Evolutionary conservation across 92 coral and sea anemone species (phyloP).

Genomic region (Actinostola sp.): DNA sequence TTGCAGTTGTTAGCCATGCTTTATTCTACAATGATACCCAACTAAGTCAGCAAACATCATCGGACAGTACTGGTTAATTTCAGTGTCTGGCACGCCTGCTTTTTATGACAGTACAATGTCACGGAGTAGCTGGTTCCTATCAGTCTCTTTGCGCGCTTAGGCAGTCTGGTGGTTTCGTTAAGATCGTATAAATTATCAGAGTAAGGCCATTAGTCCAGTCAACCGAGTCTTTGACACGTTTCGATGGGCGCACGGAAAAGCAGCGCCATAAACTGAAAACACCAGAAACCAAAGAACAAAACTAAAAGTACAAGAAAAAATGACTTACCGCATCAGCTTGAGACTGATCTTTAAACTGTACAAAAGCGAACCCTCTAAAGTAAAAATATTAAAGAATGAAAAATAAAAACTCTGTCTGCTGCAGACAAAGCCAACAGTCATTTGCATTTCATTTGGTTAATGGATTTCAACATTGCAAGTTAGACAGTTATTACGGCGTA

Average conservation of each 20-base stretch:
- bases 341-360: conserved; percentile 87
- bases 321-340: conserved; percentile 72
- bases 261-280: not conserved
- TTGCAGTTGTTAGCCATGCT: conserved; percentile 6
- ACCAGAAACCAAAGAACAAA: not conserved
- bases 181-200: conserved; percentile 37
- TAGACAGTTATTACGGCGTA: conserved; percentile 25
- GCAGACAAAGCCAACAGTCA: conserved; percentile 30
- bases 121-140: conserved; percentile 1
- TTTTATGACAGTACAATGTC: conserved; percentile 7
- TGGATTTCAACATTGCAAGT: conserved; percentile 36
- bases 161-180: conserved; percentile 22
- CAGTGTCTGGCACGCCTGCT: conserved; percentile 14
- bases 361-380: conserved; percentile 96
- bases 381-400: conserved; percentile 46
- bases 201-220: conserved; percentile 30
- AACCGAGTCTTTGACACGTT: conserved; percentile 37
- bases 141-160: conserved; percentile 32
- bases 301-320: not conserved
- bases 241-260: conserved; percentile 25
- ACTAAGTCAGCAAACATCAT: not conserved
- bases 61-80: not conserved
- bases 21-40: conserved; percentile 31
- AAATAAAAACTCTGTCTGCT: not conserved
- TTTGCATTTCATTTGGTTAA: conserved; percentile 47